Evolutionary conservation across 1,140 invertebrate species (phyloP).

Genomic region (Geopemphigus sp.): DNA sequence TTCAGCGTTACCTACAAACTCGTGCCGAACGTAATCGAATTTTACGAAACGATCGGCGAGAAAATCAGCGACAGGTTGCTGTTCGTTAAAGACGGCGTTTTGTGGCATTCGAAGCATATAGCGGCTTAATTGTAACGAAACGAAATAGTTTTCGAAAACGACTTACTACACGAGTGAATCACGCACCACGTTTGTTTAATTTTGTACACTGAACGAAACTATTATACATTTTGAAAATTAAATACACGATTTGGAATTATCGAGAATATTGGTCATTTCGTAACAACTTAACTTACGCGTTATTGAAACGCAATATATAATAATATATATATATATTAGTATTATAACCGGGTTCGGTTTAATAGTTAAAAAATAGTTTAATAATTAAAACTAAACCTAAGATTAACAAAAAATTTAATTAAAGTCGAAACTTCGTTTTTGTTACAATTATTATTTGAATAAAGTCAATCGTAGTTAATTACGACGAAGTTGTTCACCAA

Average conservation of each 20-base stretch:
- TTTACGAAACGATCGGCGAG: slow-evolving; percentile 53
- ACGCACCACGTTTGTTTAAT: slow-evolving; percentile 12
- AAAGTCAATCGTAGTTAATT: too few relatives aligned
- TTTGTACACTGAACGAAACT: slow-evolving; percentile 9
- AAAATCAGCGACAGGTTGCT: slow-evolving; percentile 54
- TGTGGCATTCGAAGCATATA: slow-evolving; percentile 49
- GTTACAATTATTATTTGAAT: too few relatives aligned
- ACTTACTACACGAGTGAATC: neutral
- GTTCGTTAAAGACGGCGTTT: slow-evolving; percentile 51
- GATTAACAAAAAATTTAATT: too few relatives aligned
- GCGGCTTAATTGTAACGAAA: slow-evolving; percentile 39
- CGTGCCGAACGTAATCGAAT: slow-evolving; percentile 53
- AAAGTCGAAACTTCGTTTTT: too few relatives aligned
- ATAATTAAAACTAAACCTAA: too few relatives aligned
- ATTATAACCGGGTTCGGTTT: too few relatives aligned
- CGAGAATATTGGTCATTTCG: too few relatives aligned
- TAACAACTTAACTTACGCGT: too few relatives aligned
- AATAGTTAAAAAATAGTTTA: too few relatives aligned
- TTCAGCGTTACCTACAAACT: slow-evolving; percentile 55
- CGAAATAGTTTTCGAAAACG: neutral
- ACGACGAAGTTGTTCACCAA: too few relatives aligned
- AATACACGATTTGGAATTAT: neutral
- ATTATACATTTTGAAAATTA: neutral
- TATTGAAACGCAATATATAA: too few relatives aligned
- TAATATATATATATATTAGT: too few relatives aligned